These are phyloP conservation scores for Drosophila tripunctata DNA, from an alignment of 2,888 invertebrate species.

Conservation along the genomic window DNA sequence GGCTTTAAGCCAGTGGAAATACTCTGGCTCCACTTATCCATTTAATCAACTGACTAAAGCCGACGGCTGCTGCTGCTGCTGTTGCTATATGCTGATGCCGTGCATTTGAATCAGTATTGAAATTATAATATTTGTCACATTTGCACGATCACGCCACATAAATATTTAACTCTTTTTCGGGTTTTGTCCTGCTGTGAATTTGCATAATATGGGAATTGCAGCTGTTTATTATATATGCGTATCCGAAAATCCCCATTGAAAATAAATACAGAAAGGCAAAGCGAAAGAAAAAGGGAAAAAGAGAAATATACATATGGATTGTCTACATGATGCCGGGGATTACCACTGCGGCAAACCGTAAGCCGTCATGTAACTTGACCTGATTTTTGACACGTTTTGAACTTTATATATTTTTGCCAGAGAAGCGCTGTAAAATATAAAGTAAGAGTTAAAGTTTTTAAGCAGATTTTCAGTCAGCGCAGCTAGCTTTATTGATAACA, in stretches of 20 bases:
- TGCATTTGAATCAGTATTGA: slow-evolving; percentile 31
- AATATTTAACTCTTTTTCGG: slow-evolving; percentile 47
- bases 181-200: slow-evolving; percentile 10
- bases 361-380: slow-evolving; percentile 39
- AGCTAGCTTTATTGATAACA: too few relatives aligned
- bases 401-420: not conserved
- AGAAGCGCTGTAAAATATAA: not conserved
- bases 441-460: slow-evolving; percentile 51
- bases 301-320: slow-evolving; percentile 6
- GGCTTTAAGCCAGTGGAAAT: slow-evolving; percentile 13
- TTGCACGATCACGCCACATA: slow-evolving; percentile 22
- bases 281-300: not conserved
- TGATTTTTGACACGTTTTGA: slow-evolving; percentile 35
- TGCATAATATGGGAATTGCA: slow-evolving; percentile 42
- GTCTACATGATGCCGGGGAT: slow-evolving; percentile 3
- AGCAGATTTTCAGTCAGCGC: slow-evolving; percentile 62
- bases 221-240: slow-evolving; percentile 49
- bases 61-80: slow-evolving; percentile 1
- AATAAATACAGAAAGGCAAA: too few relatives aligned
- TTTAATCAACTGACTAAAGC: slow-evolving; percentile 51
- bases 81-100: not conserved
- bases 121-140: slow-evolving; percentile 52
- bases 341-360: slow-evolving; percentile 19
- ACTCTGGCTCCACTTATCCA: slow-evolving; percentile 34
- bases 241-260: slow-evolving; percentile 15